phyloP scores from a whole-genome alignment of 2,888 invertebrate species.

The Heliconius hortense region DNA sequence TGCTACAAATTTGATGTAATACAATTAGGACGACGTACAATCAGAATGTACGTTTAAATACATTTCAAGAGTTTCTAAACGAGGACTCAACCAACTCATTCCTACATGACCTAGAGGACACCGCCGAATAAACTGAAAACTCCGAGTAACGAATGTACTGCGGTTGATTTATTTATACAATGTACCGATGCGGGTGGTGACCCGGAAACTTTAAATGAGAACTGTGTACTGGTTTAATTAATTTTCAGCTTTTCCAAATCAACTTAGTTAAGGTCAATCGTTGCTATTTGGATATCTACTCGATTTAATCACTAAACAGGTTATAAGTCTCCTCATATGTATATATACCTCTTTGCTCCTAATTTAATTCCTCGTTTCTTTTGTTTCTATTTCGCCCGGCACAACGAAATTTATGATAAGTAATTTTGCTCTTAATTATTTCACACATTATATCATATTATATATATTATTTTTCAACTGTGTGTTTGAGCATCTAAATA shows the following conservation, averaged over 20 bases:
- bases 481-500: too few species aligned
- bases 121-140: conserved; percentile 13
- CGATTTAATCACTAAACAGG: not conserved
- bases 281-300: not conserved
- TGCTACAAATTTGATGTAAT: too few species aligned
- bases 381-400: too few species aligned
- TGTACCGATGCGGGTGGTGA: conserved; percentile 22
- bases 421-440: too few species aligned
- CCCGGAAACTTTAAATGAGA: conserved; percentile 20
- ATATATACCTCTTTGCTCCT: too few species aligned
- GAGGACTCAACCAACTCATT: not conserved
- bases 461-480: too few species aligned
- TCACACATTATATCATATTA: too few species aligned
- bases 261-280: conserved; percentile 2
- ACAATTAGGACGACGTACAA: too few species aligned
- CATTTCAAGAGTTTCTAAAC: not conserved
- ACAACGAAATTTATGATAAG: too few species aligned
- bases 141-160: conserved; percentile 6
- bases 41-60: too few species aligned
- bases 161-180: conserved; percentile 24
- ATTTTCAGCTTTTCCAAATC: conserved; percentile 18
- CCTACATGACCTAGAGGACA: conserved; percentile 1
- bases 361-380: too few species aligned
- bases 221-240: conserved; percentile 17
- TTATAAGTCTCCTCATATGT: not conserved